Percentiles rank a stretch among this genome's conserved stretches.
Evolutionary conservation across 1,140 invertebrate species (phyloP).

Genomic region (Amyelois transitella): DNA sequence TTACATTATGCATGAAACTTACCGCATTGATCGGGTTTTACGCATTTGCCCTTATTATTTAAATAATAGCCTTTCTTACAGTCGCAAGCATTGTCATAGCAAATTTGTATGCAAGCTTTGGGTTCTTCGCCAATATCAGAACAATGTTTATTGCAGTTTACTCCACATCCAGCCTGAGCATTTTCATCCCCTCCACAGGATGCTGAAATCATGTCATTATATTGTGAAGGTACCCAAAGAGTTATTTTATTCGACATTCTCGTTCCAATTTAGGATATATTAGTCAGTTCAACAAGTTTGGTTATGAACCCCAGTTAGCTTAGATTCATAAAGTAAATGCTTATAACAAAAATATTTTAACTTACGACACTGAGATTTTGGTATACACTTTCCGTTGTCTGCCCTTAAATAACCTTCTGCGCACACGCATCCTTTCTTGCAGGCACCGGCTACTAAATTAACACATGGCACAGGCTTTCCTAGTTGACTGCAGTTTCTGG

Average conservation of each 20-base stretch:
- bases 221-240: no score
- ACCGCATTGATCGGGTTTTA: slow-evolving; percentile 12
- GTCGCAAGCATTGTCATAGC: slow-evolving; percentile 12
- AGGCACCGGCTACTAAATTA: slow-evolving; percentile 1
- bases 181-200: slow-evolving; percentile 12
- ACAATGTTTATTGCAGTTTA: slow-evolving; percentile 14
- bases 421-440: slow-evolving; percentile 13
- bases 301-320: no score
- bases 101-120: slow-evolving; percentile 3
- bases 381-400: slow-evolving; percentile 7
- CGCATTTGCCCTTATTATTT: slow-evolving; percentile 14
- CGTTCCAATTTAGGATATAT: no score
- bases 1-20: slow-evolving; percentile 1
- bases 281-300: no score
- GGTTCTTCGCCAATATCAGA: slow-evolving; percentile 5
- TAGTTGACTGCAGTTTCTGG: slow-evolving; percentile 16
- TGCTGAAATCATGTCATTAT: neutral
- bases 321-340: no score
- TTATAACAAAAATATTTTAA: neutral
- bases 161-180: neutral
- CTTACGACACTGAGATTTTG: slow-evolving; percentile 14
- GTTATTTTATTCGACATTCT: no score
- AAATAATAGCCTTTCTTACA: slow-evolving; percentile 15
- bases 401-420: slow-evolving; percentile 5
- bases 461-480: slow-evolving; percentile 14